Conservation (phyloP, 1,140 invertebrate genomes). For the Atta texana region DNA sequence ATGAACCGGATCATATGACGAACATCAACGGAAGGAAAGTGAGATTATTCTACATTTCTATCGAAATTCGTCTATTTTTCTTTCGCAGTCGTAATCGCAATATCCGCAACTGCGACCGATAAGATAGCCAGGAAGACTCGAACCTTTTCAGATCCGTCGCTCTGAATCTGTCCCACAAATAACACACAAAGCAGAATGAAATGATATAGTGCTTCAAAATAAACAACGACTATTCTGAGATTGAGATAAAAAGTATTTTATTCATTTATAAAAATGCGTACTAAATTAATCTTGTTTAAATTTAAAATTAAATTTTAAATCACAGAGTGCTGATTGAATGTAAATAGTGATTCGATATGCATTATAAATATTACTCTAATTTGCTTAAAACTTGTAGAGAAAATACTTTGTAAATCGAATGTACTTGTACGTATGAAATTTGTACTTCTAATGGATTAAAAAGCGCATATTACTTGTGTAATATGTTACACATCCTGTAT, state of each 20-base stretch:
- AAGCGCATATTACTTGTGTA: background rate
- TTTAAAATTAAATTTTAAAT: background rate
- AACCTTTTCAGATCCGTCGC: background rate
- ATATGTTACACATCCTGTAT: background rate
- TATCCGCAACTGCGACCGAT: background rate
- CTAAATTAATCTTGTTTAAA: background rate
- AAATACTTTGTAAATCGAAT: background rate
- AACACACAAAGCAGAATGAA: background rate
- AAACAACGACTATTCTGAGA: background rate
- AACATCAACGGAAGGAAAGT: background rate
- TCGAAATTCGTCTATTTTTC: conserved; percentile 17
- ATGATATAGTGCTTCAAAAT: background rate
- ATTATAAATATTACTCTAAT: background rate
- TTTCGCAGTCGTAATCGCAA: conserved; percentile 24
- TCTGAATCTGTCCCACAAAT: conserved; percentile 8
- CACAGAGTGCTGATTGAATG: background rate
- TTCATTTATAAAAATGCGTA: background rate
- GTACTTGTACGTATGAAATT: background rate
- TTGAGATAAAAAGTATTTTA: background rate
- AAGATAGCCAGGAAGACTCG: background rate
- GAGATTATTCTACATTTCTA: background rate
- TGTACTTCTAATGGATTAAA: background rate
- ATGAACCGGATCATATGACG: conserved; percentile 39
- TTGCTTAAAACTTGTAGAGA: background rate
- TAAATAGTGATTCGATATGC: background rate